phyloP scores from a whole-genome alignment of 1,140 invertebrate genomes.

The Drosophila melanica region DNA sequence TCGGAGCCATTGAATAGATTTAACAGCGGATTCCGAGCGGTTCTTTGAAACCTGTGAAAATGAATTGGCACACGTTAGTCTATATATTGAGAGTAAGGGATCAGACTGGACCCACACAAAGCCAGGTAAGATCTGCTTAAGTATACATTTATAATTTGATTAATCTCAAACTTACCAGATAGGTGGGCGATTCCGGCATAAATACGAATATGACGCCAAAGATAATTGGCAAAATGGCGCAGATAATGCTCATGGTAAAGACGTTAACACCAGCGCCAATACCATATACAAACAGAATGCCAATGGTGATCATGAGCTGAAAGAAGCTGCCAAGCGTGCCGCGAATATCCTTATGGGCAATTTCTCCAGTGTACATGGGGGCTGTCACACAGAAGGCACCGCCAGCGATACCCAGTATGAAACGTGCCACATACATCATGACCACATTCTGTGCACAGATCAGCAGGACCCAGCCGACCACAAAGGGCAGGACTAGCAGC shows the following conservation, averaged over 20 bases:
- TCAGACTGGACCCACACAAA: too few species aligned
- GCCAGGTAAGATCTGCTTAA: too few species aligned
- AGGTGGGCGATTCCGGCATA: slow-evolving; percentile 91
- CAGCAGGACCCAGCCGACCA: slow-evolving; percentile 91
- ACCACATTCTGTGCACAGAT: slow-evolving; percentile 87
- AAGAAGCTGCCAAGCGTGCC: slow-evolving; percentile 92
- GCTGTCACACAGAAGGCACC: slow-evolving; percentile 91
- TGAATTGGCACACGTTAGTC: slow-evolving; percentile 2
- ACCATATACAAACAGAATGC: slow-evolving; percentile 89
- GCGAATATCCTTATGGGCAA: slow-evolving; percentile 90
- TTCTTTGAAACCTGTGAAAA: slow-evolving; percentile 84
- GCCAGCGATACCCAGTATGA: slow-evolving; percentile 89
- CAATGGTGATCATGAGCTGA: slow-evolving; percentile 90
- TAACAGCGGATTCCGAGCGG: slow-evolving; percentile 87
- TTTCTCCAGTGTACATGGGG: slow-evolving; percentile 93
- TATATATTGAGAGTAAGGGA: too few species aligned
- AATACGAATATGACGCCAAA: slow-evolving; percentile 89
- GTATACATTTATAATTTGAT: too few species aligned
- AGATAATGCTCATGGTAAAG: slow-evolving; percentile 87
- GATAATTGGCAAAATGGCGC: slow-evolving; percentile 87
- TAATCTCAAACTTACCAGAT: slow-evolving; percentile 74
- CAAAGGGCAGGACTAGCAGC: slow-evolving; percentile 88
- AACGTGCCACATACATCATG: slow-evolving; percentile 89
- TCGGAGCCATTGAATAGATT: slow-evolving; percentile 87
- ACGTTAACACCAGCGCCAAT: slow-evolving; percentile 87